These are phyloP conservation scores for Helogale parvula DNA, from an alignment of 2,113 vertebrate genomes.

Conservation along the genomic window DNA sequence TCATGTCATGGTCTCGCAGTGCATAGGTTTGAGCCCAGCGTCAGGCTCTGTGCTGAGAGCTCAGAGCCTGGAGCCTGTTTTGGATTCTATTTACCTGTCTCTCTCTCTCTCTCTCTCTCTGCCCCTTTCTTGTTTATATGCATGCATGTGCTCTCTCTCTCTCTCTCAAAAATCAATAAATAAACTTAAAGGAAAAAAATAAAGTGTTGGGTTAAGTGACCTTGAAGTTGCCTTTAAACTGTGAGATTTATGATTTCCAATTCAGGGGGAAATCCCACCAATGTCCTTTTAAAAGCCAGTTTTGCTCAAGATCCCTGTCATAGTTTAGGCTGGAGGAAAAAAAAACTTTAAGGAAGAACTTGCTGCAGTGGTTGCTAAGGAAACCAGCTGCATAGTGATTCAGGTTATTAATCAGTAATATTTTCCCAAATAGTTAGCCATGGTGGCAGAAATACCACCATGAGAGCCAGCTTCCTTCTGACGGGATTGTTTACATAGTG, in stretches of 20 bases:
- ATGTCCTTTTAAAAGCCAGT: neutral
- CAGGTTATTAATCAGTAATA: constrained; percentile 58
- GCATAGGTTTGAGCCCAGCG: too few species aligned
- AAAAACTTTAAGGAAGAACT: neutral
- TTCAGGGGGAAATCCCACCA: neutral
- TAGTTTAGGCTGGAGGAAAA: neutral
- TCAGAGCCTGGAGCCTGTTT: too few species aligned
- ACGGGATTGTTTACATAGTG: neutral
- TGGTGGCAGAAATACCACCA: neutral
- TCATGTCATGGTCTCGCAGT: too few species aligned
- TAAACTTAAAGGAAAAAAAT: too few species aligned
- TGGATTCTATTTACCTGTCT: too few species aligned
- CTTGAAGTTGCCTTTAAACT: neutral
- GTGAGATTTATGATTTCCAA: constrained; percentile 7
- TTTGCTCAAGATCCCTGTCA: constrained; percentile 13
- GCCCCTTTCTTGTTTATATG: too few species aligned
- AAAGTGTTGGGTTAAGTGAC: neutral
- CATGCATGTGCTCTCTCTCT: too few species aligned
- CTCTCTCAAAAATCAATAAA: too few species aligned
- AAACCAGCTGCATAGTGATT: neutral
- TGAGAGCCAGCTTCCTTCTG: neutral
- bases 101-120: too few species aligned
- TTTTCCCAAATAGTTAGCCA: neutral
- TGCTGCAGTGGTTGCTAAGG: constrained; percentile 39
- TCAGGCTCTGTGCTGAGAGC: too few species aligned